Conservation (phyloP, 1,140 invertebrate genomes). For the Drosophila tsacasi region DNA sequence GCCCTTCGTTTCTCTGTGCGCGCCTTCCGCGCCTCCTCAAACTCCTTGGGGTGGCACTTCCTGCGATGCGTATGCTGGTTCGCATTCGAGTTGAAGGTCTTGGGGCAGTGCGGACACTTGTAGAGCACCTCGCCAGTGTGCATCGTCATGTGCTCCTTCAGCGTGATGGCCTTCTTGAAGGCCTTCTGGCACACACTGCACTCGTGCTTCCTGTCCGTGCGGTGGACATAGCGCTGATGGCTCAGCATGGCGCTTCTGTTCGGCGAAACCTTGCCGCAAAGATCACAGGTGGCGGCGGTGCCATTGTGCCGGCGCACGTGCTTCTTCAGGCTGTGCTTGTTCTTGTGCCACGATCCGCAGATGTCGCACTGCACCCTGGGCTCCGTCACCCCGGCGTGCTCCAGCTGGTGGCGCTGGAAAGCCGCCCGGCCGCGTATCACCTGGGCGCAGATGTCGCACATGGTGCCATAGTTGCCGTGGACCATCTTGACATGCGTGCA, state of each 20-base stretch:
- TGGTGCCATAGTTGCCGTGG: constrained; percentile 68
- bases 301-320: constrained; percentile 73
- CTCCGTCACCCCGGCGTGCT: constrained; percentile 69
- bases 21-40: constrained; percentile 66
- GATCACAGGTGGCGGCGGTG: constrained; percentile 58
- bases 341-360: constrained; percentile 82
- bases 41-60: constrained; percentile 81
- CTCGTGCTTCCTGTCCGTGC: constrained; percentile 58
- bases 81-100: constrained; percentile 82
- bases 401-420: constrained; percentile 75
- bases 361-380: constrained; percentile 82
- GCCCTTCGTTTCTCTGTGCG: constrained; percentile 59
- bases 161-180: constrained; percentile 78
- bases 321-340: constrained; percentile 78
- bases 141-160: constrained; percentile 81
- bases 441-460: constrained; percentile 84
- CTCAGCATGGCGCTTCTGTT: constrained; percentile 78
- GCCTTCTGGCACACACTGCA: constrained; percentile 77
- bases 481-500: constrained; percentile 69
- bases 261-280: constrained; percentile 78
- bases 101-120: constrained; percentile 79
- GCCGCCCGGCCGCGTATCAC: constrained; percentile 68
- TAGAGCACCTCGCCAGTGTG: constrained; percentile 83
- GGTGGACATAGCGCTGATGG: constrained; percentile 79
- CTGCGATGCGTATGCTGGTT: constrained; percentile 83